Conservation (phyloP, 2,888 invertebrate genomes). For the Gymnosoma rotundatum region DNA sequence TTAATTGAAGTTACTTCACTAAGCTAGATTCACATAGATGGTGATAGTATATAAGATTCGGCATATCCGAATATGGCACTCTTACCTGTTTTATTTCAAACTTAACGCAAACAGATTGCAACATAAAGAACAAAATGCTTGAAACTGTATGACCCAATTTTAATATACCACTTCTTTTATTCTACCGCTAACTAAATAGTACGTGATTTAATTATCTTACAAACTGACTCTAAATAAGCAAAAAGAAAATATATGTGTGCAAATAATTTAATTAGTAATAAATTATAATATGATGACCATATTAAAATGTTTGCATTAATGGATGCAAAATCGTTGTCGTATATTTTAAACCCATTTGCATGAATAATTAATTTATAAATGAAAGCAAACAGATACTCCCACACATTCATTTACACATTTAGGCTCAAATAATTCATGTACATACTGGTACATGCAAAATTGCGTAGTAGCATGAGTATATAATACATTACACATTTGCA, state of each 20-base stretch:
- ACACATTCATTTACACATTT: neutral
- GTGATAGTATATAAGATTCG: too few species aligned
- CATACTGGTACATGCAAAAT: neutral
- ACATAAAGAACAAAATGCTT: too few species aligned
- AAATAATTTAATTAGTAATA: constrained; percentile 79
- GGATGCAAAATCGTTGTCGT: constrained; percentile 72
- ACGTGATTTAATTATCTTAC: constrained; percentile 25
- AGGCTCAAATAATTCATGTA: neutral
- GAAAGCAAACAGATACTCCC: constrained; percentile 8
- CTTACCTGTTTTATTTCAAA: too few species aligned
- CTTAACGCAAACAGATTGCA: too few species aligned
- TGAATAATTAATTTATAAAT: constrained; percentile 74
- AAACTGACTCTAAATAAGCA: neutral
- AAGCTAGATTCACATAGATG: too few species aligned
- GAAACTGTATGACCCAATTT: too few species aligned
- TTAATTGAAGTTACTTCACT: too few species aligned
- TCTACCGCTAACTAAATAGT: too few species aligned
- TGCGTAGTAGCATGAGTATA: constrained; percentile 29
- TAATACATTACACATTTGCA: neutral
- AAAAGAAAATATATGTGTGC: constrained; percentile 48
- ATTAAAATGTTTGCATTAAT: constrained; percentile 76
- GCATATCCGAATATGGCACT: too few species aligned
- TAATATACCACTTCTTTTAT: too few species aligned
- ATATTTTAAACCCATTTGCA: constrained; percentile 76
- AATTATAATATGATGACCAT: constrained; percentile 72